Percentiles rank a stretch among this genome's conserved stretches.
These are phyloP conservation scores for Callipepla californica DNA, from an alignment of 2,113 vertebrate species.

Conservation along the genomic window DNA sequence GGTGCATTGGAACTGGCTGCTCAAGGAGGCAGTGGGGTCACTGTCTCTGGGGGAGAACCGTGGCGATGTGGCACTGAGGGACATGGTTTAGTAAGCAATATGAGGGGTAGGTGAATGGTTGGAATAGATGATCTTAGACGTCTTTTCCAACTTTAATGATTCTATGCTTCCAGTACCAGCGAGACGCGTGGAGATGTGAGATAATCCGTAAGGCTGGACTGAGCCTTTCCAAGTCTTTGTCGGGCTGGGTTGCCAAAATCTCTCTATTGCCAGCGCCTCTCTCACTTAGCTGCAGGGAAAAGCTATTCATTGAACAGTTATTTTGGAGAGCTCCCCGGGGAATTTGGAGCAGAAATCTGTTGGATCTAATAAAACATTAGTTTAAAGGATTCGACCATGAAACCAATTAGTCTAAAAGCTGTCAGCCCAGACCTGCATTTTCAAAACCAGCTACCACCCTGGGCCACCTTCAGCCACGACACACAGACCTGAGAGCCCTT, in stretches of 20 bases:
- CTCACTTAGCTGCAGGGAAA: slow-evolving; percentile 1
- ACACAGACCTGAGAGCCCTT: rapidly evolving
- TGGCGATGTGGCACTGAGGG: too few relatives aligned
- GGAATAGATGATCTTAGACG: too few relatives aligned
- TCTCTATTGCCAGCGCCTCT: background rate
- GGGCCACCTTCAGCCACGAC: background rate
- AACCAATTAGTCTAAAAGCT: slow-evolving; percentile 35
- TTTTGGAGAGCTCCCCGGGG: slow-evolving; percentile 40
- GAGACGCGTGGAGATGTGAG: background rate
- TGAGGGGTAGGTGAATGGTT: too few relatives aligned
- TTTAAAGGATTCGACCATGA: slow-evolving; percentile 23
- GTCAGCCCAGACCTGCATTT: background rate
- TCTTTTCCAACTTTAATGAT: too few relatives aligned
- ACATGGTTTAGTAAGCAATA: too few relatives aligned
- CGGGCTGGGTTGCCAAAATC: slow-evolving; percentile 16
- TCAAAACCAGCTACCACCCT: background rate
- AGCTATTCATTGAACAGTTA: slow-evolving; percentile 36
- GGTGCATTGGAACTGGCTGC: too few relatives aligned
- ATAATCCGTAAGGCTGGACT: background rate
- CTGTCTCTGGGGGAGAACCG: too few relatives aligned
- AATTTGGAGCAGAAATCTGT: slow-evolving; percentile 43
- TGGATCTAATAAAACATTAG: slow-evolving; percentile 29
- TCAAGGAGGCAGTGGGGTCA: too few relatives aligned
- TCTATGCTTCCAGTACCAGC: background rate
- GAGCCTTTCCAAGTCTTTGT: slow-evolving; percentile 13